These are phyloP conservation scores for Eublepharis macularius DNA, from an alignment of 2,113 vertebrate genomes.

Conservation along the genomic window DNA sequence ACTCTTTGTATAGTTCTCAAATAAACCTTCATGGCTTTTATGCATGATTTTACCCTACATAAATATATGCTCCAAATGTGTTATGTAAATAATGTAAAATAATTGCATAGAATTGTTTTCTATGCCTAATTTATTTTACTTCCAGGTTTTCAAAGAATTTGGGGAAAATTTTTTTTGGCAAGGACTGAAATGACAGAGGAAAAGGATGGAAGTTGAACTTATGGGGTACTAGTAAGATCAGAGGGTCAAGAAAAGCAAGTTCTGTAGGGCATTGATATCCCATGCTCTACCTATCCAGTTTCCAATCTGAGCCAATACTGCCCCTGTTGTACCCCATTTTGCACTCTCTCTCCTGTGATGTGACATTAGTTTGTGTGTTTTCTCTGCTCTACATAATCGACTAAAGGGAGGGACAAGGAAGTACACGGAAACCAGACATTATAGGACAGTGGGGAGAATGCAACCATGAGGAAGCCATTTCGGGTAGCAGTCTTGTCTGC, in stretches of 20 bases:
- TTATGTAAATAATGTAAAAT: background rate
- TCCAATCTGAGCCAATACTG: background rate
- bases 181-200: background rate
- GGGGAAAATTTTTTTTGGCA: background rate
- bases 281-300: background rate
- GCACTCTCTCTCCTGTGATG: too few relatives aligned
- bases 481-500: too few relatives aligned
- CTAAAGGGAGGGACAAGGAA: too few relatives aligned
- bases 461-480: too few relatives aligned
- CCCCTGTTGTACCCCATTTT: too few relatives aligned
- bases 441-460: too few relatives aligned
- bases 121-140: background rate
- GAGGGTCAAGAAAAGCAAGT: background rate
- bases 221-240: background rate
- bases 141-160: background rate
- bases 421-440: too few relatives aligned
- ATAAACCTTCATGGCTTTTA: background rate
- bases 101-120: background rate
- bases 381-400: too few relatives aligned
- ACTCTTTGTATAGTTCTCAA: background rate
- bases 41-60: background rate
- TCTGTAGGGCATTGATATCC: background rate
- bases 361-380: too few relatives aligned
- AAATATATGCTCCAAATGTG: background rate
- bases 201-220: background rate